These are phyloP conservation scores for Bradypus variegatus DNA, from an alignment of 2,797 vertebrate genomes.

Conservation along the genomic window DNA sequence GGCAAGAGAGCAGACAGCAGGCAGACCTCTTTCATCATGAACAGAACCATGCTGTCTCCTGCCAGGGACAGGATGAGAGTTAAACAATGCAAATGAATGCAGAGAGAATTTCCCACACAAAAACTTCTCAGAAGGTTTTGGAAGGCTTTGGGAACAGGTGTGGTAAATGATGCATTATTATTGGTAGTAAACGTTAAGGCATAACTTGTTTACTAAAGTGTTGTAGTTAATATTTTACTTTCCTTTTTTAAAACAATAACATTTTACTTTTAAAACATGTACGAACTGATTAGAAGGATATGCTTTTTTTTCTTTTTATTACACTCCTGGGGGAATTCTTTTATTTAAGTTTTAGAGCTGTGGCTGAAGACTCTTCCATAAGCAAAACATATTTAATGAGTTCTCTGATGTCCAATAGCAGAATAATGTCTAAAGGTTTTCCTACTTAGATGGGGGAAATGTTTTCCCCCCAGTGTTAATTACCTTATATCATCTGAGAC, in stretches of 20 bases:
- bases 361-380: too few species aligned
- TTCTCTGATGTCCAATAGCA: too few species aligned
- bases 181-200: background rate
- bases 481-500: too few species aligned
- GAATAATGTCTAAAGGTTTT: too few species aligned
- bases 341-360: too few species aligned
- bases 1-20: background rate
- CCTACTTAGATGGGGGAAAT: too few species aligned
- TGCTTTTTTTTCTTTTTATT: too few species aligned
- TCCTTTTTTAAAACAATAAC: background rate
- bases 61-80: background rate
- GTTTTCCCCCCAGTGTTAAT: too few species aligned
- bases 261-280: background rate
- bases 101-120: background rate
- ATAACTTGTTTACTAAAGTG: background rate
- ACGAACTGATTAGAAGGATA: too few species aligned
- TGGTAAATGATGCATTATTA: too few species aligned
- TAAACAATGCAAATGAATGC: background rate
- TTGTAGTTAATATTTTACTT: background rate
- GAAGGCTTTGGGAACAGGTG: background rate
- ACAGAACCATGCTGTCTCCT: background rate
- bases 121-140: background rate
- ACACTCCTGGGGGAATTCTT: too few species aligned
- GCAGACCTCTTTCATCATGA: background rate
- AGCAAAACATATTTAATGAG: too few species aligned